Base-by-base conservation (phyloP, 1,140 invertebrate genomes). In the Penaeus vannamei region DNA sequence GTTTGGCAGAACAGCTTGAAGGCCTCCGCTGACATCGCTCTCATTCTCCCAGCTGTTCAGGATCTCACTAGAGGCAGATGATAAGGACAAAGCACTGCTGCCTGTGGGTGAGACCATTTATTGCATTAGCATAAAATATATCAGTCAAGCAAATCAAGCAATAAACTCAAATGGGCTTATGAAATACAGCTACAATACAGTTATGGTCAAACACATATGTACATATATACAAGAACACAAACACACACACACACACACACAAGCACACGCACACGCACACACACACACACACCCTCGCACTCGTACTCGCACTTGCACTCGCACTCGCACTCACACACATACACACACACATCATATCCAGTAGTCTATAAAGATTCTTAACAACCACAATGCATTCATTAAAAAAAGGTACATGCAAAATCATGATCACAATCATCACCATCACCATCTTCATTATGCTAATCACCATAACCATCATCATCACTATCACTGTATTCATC, bases 21-120 rank as follows among this genome's bases (percentile, higher is more conserved):
- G 69, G n/a, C 90, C 90, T 46, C 90, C 90, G 69, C 80, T 84
- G 12, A 87, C 90, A 85, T 90, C 86, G 85, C 72, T 85, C 61
- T 90, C 88, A 36, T 77, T 80, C 46, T 90, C 88, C 62, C 76
- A 82, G 32, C 87, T 83, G 36, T 84, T 72, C 3, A 85, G 59
- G 14, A 80, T 29, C 14, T 89, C 87, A 80, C 87, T 89, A 5
- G 87, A 89, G 62, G 83, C 87, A 62, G 87, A 89, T 29, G 87
- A 89, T 72, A 89, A 66, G 23, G 87, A 89, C 32, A 84, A 32
- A 59, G 76, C 82, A 89, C 87, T 89, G 22, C 61, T 84, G 26
- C 87, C 87, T 89, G 82, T 32, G 53, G 42, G 42, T 61, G n/a
- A 81, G 10, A 53, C 17, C 4, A 17, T 53, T 53, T 53, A 53